Evolutionary conservation across 2,113 vertebrate species (phyloP), one percentile per base, ranked within the genome.

Genomic region (Pelecanus crispus): DNA sequence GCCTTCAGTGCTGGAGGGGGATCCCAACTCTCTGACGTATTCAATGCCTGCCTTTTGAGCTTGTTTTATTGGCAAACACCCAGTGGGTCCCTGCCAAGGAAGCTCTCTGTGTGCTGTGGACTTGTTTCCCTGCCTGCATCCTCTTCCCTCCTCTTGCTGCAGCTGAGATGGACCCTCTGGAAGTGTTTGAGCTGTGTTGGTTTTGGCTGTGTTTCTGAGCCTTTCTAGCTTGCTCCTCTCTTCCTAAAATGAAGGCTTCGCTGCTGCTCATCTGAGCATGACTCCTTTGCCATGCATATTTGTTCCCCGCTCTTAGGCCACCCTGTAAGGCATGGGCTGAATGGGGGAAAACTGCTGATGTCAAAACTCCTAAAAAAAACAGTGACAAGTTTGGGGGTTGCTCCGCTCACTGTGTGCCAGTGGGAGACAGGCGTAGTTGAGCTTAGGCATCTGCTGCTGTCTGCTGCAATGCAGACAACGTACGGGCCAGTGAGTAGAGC

Each of bases 371-470:
- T 13, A 1, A 66, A 34, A 32, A 36, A 32, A 34, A 2, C 52
- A 4, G 12, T 11, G 40, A 26, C 3, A 19, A 38, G 34, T 4
- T 2, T 38, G 56, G 62, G 29, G 15, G 24, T 52, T 38, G 61
- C 25, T 38, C 25, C 3, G 4, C 15, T 42, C 8, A 0, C 31
- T 6, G 32, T 0, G 13, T 45, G 70, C 47, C 0, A 2, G 5
- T 19, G 71, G n/a, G 26, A 61, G 50, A 3, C 1, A 4, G 36
- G 25, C 1, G 8, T 21, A 29, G 45, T 6, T 24, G 38, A 74
- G 45, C 38, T 36, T 3, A 24, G 42, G 77, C 29, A 10, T 45
- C 45, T 71, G 45, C 61, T 83, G 59, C 49, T 32, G 22, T 7
- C 66, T 74, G 80, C 59, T 79, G 81, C 65, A 56, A 31, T 40